Conservation (phyloP, 2,113 vertebrate genomes). For the Sus scrofa region DNA sequence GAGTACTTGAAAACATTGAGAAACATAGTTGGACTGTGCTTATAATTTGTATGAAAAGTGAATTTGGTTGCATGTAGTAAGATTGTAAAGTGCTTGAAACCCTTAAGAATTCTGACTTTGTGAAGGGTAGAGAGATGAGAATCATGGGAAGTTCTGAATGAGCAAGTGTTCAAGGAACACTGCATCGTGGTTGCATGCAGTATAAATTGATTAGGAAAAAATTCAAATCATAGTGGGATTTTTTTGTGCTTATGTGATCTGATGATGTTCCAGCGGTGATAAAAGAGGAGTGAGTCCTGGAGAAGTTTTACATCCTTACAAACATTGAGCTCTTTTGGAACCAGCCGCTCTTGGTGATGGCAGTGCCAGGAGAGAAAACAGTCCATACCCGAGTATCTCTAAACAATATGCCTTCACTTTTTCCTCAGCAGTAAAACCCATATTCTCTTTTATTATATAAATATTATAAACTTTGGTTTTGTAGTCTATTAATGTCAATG, state of each 20-base stretch:
- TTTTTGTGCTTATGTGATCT: background rate
- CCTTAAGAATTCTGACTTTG: background rate
- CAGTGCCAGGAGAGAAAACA: background rate
- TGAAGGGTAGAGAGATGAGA: background rate
- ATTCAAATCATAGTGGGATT: background rate
- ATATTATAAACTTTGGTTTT: background rate
- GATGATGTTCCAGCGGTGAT: background rate
- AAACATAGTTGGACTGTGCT: background rate
- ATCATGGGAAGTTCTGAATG: background rate
- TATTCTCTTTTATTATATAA: background rate
- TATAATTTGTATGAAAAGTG: slow-evolving; percentile 3
- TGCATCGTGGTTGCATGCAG: background rate
- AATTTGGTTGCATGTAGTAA: background rate
- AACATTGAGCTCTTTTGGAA: background rate
- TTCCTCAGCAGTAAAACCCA: background rate
- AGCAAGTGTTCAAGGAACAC: background rate
- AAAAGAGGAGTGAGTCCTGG: background rate
- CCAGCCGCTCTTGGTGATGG: background rate
- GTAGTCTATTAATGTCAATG: background rate
- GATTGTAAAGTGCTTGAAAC: background rate
- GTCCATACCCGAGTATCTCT: background rate
- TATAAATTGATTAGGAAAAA: background rate
- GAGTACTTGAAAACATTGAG: background rate
- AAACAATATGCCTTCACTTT: background rate
- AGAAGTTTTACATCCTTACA: background rate